A percentile compares a stretch with the other conserved stretches of the same genome.
Evolutionary conservation across 2,888 invertebrate species (phyloP).

Genomic region (Prosapia bicincta): DNA sequence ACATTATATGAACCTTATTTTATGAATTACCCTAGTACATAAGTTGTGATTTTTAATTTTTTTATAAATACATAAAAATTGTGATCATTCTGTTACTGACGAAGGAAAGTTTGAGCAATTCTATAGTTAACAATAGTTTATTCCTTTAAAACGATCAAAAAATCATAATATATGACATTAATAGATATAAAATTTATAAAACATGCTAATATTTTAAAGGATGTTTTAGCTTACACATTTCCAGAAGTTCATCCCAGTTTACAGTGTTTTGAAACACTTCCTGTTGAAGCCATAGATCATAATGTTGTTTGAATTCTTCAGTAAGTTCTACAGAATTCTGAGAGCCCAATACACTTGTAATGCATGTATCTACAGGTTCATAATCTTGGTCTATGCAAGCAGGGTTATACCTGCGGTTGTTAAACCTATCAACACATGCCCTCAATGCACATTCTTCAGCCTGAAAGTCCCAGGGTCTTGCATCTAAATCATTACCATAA

Average conservation of each 20-base stretch:
- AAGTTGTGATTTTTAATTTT: too few relatives aligned
- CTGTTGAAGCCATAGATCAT: constrained; percentile 92
- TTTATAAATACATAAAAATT: too few relatives aligned
- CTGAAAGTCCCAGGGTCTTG: constrained; percentile 97
- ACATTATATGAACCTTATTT: too few relatives aligned
- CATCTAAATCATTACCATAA: constrained; percentile 95
- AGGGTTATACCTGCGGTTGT: constrained; percentile 80
- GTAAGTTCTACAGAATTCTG: constrained; percentile 68
- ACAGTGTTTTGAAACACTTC: constrained; percentile 90
- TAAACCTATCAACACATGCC: constrained; percentile 93
- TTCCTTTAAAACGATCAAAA: too few relatives aligned
- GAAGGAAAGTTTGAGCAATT: too few relatives aligned
- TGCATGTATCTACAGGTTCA: constrained; percentile 70
- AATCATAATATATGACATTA: too few relatives aligned
- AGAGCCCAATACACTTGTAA: constrained; percentile 75
- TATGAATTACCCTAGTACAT: too few relatives aligned
- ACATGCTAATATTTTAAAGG: too few relatives aligned
- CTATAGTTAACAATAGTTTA: too few relatives aligned
- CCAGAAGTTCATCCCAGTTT: constrained; percentile 65
- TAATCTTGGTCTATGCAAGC: constrained; percentile 49
- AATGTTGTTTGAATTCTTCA: constrained; percentile 89
- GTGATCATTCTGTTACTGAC: too few relatives aligned
- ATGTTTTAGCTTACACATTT: neutral
- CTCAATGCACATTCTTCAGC: constrained; percentile 95
- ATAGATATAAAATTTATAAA: too few relatives aligned